Percentiles rank a stretch among this genome's conserved stretches.
Conservation (phyloP, 1,140 invertebrate species). For the Drosophila punjabiensis region DNA sequence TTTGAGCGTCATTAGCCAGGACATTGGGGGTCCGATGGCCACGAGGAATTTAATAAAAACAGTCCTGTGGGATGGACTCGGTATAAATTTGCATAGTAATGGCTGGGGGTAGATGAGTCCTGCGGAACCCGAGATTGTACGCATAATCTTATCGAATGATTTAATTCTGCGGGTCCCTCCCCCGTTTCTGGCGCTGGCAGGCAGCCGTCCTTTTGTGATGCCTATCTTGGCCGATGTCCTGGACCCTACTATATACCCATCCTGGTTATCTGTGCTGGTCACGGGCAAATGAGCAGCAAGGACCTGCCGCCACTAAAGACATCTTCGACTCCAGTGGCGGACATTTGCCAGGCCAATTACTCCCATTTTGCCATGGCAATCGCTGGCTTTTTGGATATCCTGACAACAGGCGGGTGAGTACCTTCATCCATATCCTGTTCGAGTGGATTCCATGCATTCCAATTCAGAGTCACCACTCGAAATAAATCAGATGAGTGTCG, state of each 20-base stretch:
- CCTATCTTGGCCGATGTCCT: constrained; percentile 12
- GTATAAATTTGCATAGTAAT: constrained; percentile 74
- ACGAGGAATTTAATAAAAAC: constrained; percentile 75
- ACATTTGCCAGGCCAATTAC: constrained; percentile 30
- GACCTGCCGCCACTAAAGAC: constrained; percentile 18
- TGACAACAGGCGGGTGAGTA: background rate
- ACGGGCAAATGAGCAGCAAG: constrained; percentile 48
- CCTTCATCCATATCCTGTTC: constrained; percentile 13
- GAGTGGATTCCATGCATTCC: constrained; percentile 21
- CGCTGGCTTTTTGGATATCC: background rate
- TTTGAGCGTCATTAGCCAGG: constrained; percentile 72
- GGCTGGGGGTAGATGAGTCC: constrained; percentile 15
- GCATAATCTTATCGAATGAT: constrained; percentile 82
- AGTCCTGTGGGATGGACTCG: constrained; percentile 14
- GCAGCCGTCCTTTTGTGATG: constrained; percentile 37
- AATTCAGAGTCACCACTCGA: constrained; percentile 38
- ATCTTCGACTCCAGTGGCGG: constrained; percentile 15
- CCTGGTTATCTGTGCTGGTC: constrained; percentile 35
- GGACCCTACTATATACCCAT: background rate
- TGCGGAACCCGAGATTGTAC: constrained; percentile 56
- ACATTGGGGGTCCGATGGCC: constrained; percentile 16
- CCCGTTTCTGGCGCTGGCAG: constrained; percentile 42
- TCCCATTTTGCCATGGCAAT: constrained; percentile 37
- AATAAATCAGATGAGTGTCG: constrained; percentile 33
- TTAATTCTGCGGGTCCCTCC: constrained; percentile 63